A percentile compares a stretch with the other conserved stretches of the same genome.
phyloP scores from a whole-genome alignment of 2,113 vertebrate species.

The Corydoras sp. region DNA sequence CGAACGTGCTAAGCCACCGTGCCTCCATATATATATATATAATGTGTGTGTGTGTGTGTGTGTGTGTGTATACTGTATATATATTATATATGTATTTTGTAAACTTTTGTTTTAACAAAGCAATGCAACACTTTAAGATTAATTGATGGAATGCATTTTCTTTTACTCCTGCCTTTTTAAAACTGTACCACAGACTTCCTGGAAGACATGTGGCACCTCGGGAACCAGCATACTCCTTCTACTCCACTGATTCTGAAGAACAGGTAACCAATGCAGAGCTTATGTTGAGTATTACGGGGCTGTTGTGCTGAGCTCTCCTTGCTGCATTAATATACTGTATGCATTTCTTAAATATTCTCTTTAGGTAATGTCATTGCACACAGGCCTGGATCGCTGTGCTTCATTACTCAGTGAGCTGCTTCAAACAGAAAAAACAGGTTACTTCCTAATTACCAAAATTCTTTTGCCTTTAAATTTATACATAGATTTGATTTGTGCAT shows the following conservation, averaged over 20 bases:
- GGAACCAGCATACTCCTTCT: conserved; percentile 66
- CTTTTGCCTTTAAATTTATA: neutral
- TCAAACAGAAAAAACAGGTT: conserved; percentile 70
- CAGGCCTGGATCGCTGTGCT: conserved; percentile 80
- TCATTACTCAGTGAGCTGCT: conserved; percentile 77
- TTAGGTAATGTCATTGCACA: conserved; percentile 68
- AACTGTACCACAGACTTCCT: conserved; percentile 17
- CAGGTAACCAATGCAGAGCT: conserved; percentile 64
- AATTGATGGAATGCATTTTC: no score
- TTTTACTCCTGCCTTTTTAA: neutral
- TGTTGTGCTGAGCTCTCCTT: no score
- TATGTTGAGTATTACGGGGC: no score
- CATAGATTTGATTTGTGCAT: neutral
- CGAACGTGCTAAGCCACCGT: no score
- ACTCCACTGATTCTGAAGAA: conserved; percentile 76
- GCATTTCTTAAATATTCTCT: conserved; percentile 2
- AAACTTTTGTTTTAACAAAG: no score
- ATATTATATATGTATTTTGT: no score
- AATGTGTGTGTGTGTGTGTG: no score
- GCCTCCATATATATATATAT: neutral
- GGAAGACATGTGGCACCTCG: conserved; percentile 42
- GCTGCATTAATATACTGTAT: neutral
- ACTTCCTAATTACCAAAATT: neutral
- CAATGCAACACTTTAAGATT: no score
- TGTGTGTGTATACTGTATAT: no score